Base-by-base conservation (phyloP, 2,113 vertebrate genomes). In the Tenrec ecaudatus region DNA sequence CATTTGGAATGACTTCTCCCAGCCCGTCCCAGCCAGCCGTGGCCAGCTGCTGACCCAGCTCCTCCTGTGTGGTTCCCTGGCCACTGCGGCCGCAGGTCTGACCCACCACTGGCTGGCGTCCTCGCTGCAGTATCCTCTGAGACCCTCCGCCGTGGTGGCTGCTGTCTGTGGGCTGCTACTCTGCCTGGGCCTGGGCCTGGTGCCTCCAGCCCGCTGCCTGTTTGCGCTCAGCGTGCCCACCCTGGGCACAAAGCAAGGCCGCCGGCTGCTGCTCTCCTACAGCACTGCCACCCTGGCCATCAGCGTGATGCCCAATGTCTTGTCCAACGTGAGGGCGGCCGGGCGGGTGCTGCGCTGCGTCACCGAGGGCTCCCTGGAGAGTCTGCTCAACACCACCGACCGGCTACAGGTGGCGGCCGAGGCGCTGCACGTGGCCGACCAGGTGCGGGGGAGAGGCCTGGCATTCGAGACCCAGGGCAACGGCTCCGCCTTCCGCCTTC, bases 171-270 rank as follows among this genome's bases (percentile, higher is more conserved):
- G 98, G 0, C 88, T 98, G 64, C 84, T 98, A 87, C 89, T 98
- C 58, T 97, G 99, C 36, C 94, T 99, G 85, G 76, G 94, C 15
- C 98, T 98, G 23, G 96, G 98, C 86, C 83, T 99, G 75, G 97
- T 98, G 40, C 99, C 99, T 85, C 99, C 99, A 0, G 92, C 98
- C 77, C 99, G 99, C 64, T 99, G 99, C 62, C 98, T 99, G 66
- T 98, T 99, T 95, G 99, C 98, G 0, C 98, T 99, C 93, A 98
- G 96, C 1, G 96, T 99, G 89, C 99, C 99, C 10, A 99, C 98
- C 0, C 82, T 99, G 27, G 99, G 99, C 82, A 99, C 98, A 14
- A 98, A 98, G 23, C 98, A 99, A 96, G 99, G 99, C 3, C 97
- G 98, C 66, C 98, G 98, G 71, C 97, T 99, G 25, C 98, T 99